These are phyloP conservation scores for Galaxias olidus DNA, from an alignment of 2,797 vertebrate genomes.

Conservation along the genomic window DNA sequence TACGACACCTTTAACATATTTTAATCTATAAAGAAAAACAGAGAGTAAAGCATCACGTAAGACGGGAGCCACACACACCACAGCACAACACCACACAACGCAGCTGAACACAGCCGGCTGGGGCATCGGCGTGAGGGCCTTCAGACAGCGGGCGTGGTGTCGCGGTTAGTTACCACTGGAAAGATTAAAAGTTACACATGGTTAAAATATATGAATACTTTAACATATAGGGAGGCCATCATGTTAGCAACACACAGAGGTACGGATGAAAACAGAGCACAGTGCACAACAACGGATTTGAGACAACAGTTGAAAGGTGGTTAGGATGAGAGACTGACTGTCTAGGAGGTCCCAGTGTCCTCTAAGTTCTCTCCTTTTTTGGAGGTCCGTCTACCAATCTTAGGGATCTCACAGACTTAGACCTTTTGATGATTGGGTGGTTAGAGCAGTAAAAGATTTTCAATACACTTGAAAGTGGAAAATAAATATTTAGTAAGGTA, in stretches of 20 bases:
- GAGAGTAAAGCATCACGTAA: constrained; percentile 14
- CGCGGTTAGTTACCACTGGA: constrained; percentile 47
- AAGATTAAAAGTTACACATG: constrained; percentile 39
- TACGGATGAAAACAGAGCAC: neutral
- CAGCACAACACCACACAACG: constrained; percentile 24
- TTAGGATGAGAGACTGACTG: too few relatives aligned
- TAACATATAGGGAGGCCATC: neutral
- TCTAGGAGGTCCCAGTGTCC: too few relatives aligned
- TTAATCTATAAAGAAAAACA: constrained; percentile 18
- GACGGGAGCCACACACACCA: constrained; percentile 1
- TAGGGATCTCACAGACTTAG: too few relatives aligned
- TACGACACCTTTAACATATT: constrained; percentile 8
- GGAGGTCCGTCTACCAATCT: too few relatives aligned
- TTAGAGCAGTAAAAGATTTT: too few relatives aligned
- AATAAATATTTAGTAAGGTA: neutral
- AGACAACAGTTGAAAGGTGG: too few relatives aligned
- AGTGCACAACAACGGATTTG: too few relatives aligned
- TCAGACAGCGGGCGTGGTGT: constrained; percentile 30
- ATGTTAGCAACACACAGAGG: constrained; percentile 15
- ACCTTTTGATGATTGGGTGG: too few relatives aligned
- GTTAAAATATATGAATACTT: constrained; percentile 33
- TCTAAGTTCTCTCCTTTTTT: too few relatives aligned
- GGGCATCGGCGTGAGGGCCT: neutral
- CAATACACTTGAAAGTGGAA: neutral
- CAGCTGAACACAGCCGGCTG: constrained; percentile 37